Conservation (phyloP, 2,888 invertebrate species). For the Empis livida region DNA sequence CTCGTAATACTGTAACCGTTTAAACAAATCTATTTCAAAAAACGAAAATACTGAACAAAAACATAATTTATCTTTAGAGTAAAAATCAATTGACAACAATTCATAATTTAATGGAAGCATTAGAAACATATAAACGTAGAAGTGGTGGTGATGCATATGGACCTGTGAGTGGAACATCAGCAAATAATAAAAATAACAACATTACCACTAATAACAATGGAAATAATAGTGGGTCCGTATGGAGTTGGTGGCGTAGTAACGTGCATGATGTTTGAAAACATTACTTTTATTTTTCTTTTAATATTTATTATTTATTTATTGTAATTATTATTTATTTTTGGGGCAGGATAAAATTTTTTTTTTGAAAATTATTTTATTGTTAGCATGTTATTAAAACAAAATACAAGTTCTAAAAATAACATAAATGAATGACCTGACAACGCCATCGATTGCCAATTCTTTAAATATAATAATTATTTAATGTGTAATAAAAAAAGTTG, state of each 20-base stretch:
- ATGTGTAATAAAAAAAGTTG: too few species aligned
- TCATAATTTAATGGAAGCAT: conserved; percentile 10
- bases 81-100: conserved; percentile 12
- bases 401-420: not conserved
- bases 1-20: too few species aligned
- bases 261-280: conserved; percentile 11
- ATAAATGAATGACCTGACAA: not conserved
- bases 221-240: conserved; percentile 5
- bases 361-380: not conserved
- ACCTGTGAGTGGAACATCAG: not conserved
- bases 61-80: conserved; percentile 5
- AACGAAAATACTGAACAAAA: not conserved
- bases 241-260: conserved; percentile 10
- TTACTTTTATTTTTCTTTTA: too few species aligned
- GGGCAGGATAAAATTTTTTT: not conserved
- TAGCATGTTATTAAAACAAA: not conserved
- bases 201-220: not conserved
- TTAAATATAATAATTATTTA: too few species aligned
- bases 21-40: not conserved
- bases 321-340: not conserved
- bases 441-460: too few species aligned
- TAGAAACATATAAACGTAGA: conserved; percentile 8
- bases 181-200: not conserved
- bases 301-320: not conserved
- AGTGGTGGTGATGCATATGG: not conserved